Conservation (phyloP, 2,113 vertebrate species). For the Corvus moneduloides region DNA sequence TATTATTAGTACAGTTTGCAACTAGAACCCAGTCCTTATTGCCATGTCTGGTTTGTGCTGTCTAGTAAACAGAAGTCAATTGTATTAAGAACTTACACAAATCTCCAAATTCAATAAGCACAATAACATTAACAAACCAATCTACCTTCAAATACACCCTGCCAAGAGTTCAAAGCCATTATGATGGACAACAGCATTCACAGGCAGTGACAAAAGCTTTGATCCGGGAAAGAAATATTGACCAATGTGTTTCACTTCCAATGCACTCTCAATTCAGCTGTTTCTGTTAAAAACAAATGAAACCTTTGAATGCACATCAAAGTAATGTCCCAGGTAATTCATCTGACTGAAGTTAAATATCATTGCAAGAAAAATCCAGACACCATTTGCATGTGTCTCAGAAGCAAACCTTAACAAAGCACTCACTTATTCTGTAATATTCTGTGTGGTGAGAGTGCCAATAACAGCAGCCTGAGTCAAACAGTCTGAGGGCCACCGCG, state of each 20-base stretch:
- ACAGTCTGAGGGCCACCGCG: background rate
- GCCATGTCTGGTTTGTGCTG: background rate
- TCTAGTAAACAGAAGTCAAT: slow-evolving; percentile 23
- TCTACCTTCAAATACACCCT: slow-evolving; percentile 5
- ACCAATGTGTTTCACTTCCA: background rate
- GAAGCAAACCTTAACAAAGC: background rate
- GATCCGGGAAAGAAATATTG: slow-evolving; percentile 26
- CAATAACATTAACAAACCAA: slow-evolving; percentile 35
- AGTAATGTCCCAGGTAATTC: slow-evolving; percentile 20
- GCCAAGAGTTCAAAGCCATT: slow-evolving; percentile 55
- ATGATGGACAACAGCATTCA: background rate
- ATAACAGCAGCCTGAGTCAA: background rate
- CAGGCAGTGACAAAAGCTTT: slow-evolving; percentile 26
- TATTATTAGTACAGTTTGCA: background rate
- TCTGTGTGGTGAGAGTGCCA: background rate
- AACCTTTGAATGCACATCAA: slow-evolving; percentile 56
- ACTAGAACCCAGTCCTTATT: background rate
- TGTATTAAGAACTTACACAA: slow-evolving; percentile 9
- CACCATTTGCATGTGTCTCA: slow-evolving; percentile 26
- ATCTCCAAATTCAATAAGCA: slow-evolving; percentile 16
- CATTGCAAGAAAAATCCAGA: slow-evolving; percentile 11
- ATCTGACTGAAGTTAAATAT: slow-evolving; percentile 4
- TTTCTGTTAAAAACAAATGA: slow-evolving; percentile 25
- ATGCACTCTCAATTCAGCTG: slow-evolving; percentile 2
- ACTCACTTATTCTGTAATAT: background rate